Conservation (phyloP, 2,797 vertebrate genomes). For the Siniperca undulata region DNA sequence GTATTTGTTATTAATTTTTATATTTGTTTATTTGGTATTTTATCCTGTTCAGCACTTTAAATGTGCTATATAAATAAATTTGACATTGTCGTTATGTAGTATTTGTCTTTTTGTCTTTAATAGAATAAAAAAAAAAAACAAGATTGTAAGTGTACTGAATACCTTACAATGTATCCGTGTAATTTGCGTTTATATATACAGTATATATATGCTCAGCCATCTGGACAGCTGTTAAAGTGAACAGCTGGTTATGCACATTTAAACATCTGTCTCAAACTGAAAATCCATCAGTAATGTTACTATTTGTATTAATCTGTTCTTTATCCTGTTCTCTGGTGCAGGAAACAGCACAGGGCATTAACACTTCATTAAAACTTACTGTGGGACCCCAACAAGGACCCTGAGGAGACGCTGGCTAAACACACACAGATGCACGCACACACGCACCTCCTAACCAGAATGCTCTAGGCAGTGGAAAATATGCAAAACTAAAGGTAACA, state of each 20-base stretch:
- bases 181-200: not conserved
- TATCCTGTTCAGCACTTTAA: too few relatives aligned
- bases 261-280: constrained; percentile 19
- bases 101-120: not conserved
- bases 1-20: too few relatives aligned
- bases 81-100: too few relatives aligned
- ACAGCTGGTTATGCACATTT: constrained; percentile 20
- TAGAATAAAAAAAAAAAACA: not conserved
- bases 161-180: not conserved
- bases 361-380: constrained; percentile 22
- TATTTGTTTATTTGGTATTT: too few relatives aligned
- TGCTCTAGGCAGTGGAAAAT: constrained; percentile 40
- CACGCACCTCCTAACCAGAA: constrained; percentile 7
- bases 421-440: constrained; percentile 21
- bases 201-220: not conserved
- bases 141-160: not conserved
- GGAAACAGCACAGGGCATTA: constrained; percentile 6
- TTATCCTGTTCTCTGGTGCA: constrained; percentile 4
- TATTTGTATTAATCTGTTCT: constrained; percentile 17
- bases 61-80: too few relatives aligned
- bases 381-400: constrained; percentile 11
- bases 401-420: constrained; percentile 8
- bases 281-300: constrained; percentile 1
- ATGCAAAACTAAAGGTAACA: constrained; percentile 47
- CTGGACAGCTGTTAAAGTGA: constrained; percentile 12